Evolutionary conservation across 2,888 invertebrate genomes (phyloP).

Genomic region (Dynastes maya): DNA sequence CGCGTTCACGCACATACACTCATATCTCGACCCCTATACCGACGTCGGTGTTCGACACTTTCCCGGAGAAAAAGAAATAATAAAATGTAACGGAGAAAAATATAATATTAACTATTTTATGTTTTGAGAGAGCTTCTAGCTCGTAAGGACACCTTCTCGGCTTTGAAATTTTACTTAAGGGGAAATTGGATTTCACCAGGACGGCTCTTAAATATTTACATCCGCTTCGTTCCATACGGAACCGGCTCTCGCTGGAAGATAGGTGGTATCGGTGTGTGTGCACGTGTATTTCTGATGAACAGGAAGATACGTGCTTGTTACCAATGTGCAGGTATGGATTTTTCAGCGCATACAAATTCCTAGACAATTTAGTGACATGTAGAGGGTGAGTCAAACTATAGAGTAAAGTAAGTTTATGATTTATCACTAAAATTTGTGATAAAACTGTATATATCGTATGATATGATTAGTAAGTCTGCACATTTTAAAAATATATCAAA

Average conservation of each 20-base stretch:
- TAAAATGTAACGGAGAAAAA: conserved; percentile 44
- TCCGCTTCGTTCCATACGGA: conserved; percentile 21
- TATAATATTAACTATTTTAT: conserved; percentile 48
- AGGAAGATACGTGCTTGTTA: conserved; percentile 17
- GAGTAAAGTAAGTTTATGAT: too few relatives aligned
- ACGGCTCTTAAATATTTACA: conserved; percentile 46
- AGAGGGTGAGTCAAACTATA: too few relatives aligned
- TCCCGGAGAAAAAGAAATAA: conserved; percentile 24
- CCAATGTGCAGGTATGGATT: not conserved
- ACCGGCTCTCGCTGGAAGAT: not conserved
- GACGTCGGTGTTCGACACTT: not conserved
- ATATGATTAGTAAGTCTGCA: too few relatives aligned
- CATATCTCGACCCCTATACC: not conserved
- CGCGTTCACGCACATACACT: not conserved
- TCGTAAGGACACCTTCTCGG: conserved; percentile 42
- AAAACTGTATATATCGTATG: too few relatives aligned
- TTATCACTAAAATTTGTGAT: too few relatives aligned
- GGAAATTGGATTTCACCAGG: conserved; percentile 42
- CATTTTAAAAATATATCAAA: too few relatives aligned
- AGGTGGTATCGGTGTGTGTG: conserved; percentile 6
- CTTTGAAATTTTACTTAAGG: conserved; percentile 47
- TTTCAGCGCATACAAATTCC: too few relatives aligned
- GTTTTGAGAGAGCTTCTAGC: conserved; percentile 40
- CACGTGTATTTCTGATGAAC: conserved; percentile 35
- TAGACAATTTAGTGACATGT: too few relatives aligned